phyloP scores from a whole-genome alignment of 2,113 vertebrate genomes.

The Myrmecophaga tridactyla region DNA sequence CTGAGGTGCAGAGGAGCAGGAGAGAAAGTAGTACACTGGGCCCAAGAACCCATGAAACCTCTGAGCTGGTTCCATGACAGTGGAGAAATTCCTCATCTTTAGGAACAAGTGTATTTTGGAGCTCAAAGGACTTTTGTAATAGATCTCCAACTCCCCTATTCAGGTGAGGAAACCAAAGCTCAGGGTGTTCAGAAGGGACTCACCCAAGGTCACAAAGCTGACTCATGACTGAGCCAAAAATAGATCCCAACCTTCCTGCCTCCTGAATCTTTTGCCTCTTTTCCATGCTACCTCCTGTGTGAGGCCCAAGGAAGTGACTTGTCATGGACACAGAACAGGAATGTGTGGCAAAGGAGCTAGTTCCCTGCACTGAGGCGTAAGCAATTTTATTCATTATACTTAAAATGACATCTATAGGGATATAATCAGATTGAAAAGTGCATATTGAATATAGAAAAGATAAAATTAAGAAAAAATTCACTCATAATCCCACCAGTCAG shows the following conservation, averaged over 20 bases:
- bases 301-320: background rate
- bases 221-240: conserved; percentile 67
- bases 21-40: background rate
- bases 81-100: conserved; percentile 3
- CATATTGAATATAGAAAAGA: conserved; percentile 10
- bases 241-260: conserved; percentile 32
- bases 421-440: background rate
- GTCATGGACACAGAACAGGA: conserved; percentile 43
- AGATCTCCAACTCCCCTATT: background rate
- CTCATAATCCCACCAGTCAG: conserved; percentile 15
- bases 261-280: conserved; percentile 49
- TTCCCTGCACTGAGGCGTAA: background rate
- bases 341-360: background rate
- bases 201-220: conserved; percentile 64
- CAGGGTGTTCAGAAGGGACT: background rate
- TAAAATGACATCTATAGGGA: background rate
- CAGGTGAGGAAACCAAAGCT: conserved; percentile 64
- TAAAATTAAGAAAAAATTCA: conserved; percentile 38
- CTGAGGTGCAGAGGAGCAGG: background rate
- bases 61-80: background rate
- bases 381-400: background rate
- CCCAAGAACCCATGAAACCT: background rate
- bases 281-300: background rate
- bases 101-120: background rate
- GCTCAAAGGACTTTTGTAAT: conserved; percentile 11